Base-by-base conservation (phyloP, 2,888 invertebrate genomes). In the Conistra vaccinii region DNA sequence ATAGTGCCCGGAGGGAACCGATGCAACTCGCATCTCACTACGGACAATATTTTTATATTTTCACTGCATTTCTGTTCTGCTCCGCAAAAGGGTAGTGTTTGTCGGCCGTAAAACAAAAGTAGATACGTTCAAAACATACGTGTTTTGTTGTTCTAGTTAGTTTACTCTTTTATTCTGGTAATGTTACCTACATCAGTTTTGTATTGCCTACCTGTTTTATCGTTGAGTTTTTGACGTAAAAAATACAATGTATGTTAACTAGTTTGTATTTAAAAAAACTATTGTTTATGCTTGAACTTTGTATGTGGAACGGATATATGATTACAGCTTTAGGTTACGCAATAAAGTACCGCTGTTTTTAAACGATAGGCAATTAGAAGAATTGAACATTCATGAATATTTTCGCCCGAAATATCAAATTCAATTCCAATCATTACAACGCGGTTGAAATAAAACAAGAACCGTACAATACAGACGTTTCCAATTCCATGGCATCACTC, bases 11-110 rank as follows among this genome's bases (percentile, higher is more conserved):
- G 80, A 89, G 92, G 93, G 92, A 91, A 73, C 84, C 87, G 82
- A 90, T 93, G 93, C 92, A 91, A 90, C 89, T 90, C 90, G 89
- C 91, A 91, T 92, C 90, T 91, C 92, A 88, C 91, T 91, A 89
- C 89, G 87, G 88, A 85, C 89, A 90, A 93, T 92, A 93, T 94
- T 94, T 94, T 94, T 93, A 94, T 93, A 93, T 94, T 93, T 93
- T 90, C 91, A 92, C 89, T 92, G 91, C 91, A 92, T 92, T 93
- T 91, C 90, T 90, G 90, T 91, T 88, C 85, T 83, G 87, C 84
- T 90, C 89, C 89, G 87, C 89, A 91, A 93, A 92, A 93, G 90
- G 89, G 90, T 90, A 86, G 83, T 89, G 89, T 92, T 92, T 93
- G 91, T 90, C 88, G 85, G 89, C 88, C 87, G 90, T 91, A 89